Conservation (phyloP, 1,140 invertebrate genomes). For the Scaptomyza pallida region DNA sequence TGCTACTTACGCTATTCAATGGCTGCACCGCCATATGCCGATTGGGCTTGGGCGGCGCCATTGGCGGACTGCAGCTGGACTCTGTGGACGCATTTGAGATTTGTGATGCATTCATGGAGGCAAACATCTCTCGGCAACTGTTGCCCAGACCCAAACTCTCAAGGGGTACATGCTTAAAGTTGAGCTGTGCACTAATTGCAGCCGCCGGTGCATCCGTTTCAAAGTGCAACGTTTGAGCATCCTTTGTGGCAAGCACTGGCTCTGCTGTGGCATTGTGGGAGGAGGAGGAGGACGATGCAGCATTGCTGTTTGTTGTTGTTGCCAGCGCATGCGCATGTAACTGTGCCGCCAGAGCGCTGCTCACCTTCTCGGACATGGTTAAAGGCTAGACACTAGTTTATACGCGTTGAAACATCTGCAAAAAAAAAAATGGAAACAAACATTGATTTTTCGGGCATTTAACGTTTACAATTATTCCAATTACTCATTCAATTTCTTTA, state of each 20-base stretch:
- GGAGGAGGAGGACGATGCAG: neutral
- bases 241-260: conserved; percentile 37
- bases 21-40: conserved; percentile 76
- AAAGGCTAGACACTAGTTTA: conserved; percentile 3
- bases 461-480: no score
- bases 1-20: conserved; percentile 61
- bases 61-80: conserved; percentile 69
- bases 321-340: conserved; percentile 68
- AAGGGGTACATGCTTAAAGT: conserved; percentile 73
- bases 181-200: conserved; percentile 69
- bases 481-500: conserved; percentile 24
- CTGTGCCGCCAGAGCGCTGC: conserved; percentile 61
- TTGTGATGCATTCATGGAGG: conserved; percentile 83
- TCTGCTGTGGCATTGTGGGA: conserved; percentile 28
- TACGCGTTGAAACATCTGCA: conserved; percentile 35
- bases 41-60: conserved; percentile 56
- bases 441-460: no score
- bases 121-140: conserved; percentile 73
- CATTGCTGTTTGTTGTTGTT: conserved; percentile 17
- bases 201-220: conserved; percentile 66
- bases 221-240: conserved; percentile 47
- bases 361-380: conserved; percentile 69
- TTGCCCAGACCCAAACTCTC: conserved; percentile 49
- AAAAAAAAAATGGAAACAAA: conserved; percentile 2
- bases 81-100: conserved; percentile 81